Evolutionary conservation across 2,113 vertebrate genomes (phyloP).

Genomic region (Pelodiscus sinensis): DNA sequence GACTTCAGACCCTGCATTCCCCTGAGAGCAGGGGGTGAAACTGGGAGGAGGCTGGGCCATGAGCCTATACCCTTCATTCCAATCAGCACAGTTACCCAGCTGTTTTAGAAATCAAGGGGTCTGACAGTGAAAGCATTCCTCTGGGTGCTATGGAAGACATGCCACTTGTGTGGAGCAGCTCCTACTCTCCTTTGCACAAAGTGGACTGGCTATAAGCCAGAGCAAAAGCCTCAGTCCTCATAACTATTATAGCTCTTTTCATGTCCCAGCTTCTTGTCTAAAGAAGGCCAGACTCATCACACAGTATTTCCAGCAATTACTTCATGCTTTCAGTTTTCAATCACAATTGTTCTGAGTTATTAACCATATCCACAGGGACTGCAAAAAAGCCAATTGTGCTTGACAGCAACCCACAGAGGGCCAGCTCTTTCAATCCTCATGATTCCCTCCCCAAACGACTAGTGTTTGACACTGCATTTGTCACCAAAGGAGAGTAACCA

Average conservation of each 20-base stretch:
- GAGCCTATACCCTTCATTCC: not conserved
- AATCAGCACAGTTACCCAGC: not conserved
- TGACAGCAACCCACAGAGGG: not conserved
- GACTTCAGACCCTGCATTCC: not conserved
- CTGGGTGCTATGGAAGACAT: fast-evolving
- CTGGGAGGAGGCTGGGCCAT: not conserved
- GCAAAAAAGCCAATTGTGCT: not conserved
- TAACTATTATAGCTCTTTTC: not conserved
- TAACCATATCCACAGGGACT: not conserved
- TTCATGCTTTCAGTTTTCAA: not conserved
- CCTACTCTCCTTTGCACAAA: not conserved
- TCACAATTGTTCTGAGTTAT: not conserved
- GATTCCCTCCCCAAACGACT: not conserved
- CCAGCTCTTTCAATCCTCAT: not conserved
- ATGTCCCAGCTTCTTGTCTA: not conserved
- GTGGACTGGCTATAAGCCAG: not conserved
- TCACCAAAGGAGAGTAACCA: not conserved
- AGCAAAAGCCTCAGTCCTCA: not conserved
- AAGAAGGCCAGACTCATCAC: fast-evolving
- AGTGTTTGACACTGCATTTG: not conserved
- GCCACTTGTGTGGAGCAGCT: not conserved
- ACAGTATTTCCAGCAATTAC: fast-evolving
- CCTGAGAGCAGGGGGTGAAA: not conserved
- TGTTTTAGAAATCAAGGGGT: not conserved
- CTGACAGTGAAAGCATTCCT: not conserved